phyloP scores from a whole-genome alignment of 2,888 invertebrate species.

The Bombylius major region DNA sequence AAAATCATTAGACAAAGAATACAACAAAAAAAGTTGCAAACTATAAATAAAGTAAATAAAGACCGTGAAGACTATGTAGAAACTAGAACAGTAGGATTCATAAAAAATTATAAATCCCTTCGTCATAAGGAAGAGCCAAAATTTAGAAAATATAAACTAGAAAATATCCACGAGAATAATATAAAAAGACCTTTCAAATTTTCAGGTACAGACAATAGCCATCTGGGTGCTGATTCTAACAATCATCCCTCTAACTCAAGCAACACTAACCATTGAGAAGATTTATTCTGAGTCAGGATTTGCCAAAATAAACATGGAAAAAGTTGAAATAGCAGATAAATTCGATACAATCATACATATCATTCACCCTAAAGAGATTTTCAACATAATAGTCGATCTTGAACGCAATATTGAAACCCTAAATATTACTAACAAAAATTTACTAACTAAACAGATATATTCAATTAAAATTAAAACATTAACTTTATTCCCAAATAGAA shows the following conservation, averaged over 20 bases:
- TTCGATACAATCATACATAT: not conserved
- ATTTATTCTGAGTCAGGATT: not conserved
- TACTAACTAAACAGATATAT: not conserved
- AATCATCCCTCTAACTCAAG: not conserved
- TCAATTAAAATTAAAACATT: not conserved
- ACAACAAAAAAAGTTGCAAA: too few relatives aligned
- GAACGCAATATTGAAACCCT: not conserved
- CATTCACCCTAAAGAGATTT: not conserved
- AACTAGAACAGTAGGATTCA: too few relatives aligned
- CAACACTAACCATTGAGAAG: not conserved
- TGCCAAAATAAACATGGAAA: not conserved
- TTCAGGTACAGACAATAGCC: not conserved
- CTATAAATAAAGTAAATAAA: too few relatives aligned
- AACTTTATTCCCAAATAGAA: constrained; percentile 2
- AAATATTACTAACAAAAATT: constrained; percentile 1
- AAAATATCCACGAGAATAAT: too few relatives aligned
- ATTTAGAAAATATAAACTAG: too few relatives aligned
- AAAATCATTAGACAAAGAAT: too few relatives aligned
- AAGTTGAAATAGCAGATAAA: not conserved
- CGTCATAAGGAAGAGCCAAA: too few relatives aligned
- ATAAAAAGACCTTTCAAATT: too few relatives aligned
- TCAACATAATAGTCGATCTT: not conserved
- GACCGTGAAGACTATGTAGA: too few relatives aligned
- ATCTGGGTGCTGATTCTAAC: not conserved
- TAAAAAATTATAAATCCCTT: too few relatives aligned